Conservation (phyloP, 2,797 vertebrate genomes). For the Takifugu rubripes region DNA sequence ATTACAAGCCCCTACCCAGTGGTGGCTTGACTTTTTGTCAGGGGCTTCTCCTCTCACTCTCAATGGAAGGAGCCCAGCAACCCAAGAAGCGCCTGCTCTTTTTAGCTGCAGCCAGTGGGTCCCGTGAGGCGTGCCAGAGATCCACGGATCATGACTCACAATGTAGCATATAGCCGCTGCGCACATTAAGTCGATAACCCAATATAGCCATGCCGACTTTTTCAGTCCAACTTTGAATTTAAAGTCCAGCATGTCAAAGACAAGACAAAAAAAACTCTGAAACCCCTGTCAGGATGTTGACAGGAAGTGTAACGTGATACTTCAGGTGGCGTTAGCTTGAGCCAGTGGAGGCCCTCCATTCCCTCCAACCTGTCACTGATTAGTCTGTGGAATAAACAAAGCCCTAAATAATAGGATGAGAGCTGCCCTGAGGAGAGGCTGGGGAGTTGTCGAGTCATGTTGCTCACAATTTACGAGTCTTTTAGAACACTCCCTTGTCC, state of each 20-base stretch:
- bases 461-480: constrained; percentile 75
- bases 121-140: constrained; percentile 65
- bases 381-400: constrained; percentile 75
- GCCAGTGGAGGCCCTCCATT: constrained; percentile 44
- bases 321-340: constrained; percentile 61
- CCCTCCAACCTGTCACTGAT: constrained; percentile 70
- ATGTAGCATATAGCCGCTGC: constrained; percentile 60
- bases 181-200: constrained; percentile 65
- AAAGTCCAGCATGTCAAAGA: constrained; percentile 39
- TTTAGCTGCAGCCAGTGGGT: constrained; percentile 65
- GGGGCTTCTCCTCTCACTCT: constrained; percentile 74
- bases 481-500: constrained; percentile 71
- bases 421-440: constrained; percentile 57
- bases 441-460: constrained; percentile 76
- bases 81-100: constrained; percentile 58
- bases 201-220: constrained; percentile 37
- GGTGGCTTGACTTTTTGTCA: constrained; percentile 78
- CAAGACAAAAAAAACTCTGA: constrained; percentile 43
- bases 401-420: constrained; percentile 75
- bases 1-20: constrained; percentile 82
- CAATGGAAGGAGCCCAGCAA: constrained; percentile 70
- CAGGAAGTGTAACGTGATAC: constrained; percentile 58
- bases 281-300: constrained; percentile 47
- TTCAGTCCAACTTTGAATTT: constrained; percentile 34
- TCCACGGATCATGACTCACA: constrained; percentile 70